Conservation (phyloP, 2,888 invertebrate species). For the Lepetodrilus schrolli region DNA sequence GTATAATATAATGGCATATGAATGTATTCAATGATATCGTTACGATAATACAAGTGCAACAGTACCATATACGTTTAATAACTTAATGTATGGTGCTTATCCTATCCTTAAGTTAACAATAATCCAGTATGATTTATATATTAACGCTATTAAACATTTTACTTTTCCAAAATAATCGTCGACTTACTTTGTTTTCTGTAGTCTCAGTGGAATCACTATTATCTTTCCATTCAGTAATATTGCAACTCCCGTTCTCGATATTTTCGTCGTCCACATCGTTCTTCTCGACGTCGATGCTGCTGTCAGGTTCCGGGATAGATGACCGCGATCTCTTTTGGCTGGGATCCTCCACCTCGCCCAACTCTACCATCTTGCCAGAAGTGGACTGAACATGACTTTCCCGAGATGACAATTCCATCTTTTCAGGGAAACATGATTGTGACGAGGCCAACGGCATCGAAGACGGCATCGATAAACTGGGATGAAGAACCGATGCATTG, state of each 20-base stretch:
- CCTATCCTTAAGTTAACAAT: too few species aligned
- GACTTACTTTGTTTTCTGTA: too few species aligned
- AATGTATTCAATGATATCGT: too few species aligned
- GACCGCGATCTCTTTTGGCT: neutral
- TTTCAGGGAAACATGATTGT: slow-evolving; percentile 11
- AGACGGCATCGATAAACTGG: neutral
- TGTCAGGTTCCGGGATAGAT: neutral
- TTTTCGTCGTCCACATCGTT: neutral
- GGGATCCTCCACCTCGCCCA: neutral
- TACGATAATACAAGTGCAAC: too few species aligned
- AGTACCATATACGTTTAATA: too few species aligned
- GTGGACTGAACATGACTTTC: neutral
- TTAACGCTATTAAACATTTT: too few species aligned
- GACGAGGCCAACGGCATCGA: neutral
- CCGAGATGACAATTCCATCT: neutral
- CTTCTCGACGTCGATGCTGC: slow-evolving; percentile 13
- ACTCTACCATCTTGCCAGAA: neutral
- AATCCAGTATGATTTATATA: too few species aligned
- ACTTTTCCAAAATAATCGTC: too few species aligned
- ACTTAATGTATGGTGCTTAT: too few species aligned
- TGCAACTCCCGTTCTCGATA: too few species aligned
- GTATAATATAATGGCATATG: too few species aligned
- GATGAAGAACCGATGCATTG: neutral
- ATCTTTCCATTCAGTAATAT: too few species aligned
- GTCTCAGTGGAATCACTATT: neutral